Conservation (phyloP, 2,797 vertebrate genomes). For the Spinibarbus caldwelli region DNA sequence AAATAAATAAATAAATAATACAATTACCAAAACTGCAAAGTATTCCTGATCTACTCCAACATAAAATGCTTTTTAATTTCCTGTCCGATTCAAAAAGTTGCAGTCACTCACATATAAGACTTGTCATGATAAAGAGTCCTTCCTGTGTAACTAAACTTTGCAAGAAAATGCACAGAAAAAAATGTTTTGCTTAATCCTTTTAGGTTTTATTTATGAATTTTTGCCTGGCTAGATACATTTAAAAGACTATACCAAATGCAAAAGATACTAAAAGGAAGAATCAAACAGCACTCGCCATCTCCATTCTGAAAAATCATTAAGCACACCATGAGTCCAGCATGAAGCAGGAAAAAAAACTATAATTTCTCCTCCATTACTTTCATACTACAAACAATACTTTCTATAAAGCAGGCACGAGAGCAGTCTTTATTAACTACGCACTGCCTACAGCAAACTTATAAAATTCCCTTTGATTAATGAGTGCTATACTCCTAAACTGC, state of each 20-base stretch:
- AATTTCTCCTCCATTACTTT: background rate
- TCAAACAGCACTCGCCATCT: background rate
- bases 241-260: background rate
- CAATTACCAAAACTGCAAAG: background rate
- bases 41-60: background rate
- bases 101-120: background rate
- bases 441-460: constrained; percentile 17
- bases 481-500: constrained; percentile 16
- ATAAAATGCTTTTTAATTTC: background rate
- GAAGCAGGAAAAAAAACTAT: background rate
- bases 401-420: background rate
- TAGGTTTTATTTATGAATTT: background rate
- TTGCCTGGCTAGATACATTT: background rate
- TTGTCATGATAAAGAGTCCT: constrained; percentile 18
- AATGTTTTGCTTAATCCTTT: background rate
- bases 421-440: background rate
- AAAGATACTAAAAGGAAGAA: background rate
- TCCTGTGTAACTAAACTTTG: constrained; percentile 1
- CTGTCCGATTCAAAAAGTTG: background rate
- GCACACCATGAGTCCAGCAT: background rate
- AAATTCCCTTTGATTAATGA: constrained; percentile 43
- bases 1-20: background rate
- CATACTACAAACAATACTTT: background rate
- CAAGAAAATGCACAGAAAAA: background rate
- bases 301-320: background rate